These are phyloP conservation scores for Clarias fuscus DNA, from an alignment of 2,797 vertebrate genomes.

Conservation along the genomic window DNA sequence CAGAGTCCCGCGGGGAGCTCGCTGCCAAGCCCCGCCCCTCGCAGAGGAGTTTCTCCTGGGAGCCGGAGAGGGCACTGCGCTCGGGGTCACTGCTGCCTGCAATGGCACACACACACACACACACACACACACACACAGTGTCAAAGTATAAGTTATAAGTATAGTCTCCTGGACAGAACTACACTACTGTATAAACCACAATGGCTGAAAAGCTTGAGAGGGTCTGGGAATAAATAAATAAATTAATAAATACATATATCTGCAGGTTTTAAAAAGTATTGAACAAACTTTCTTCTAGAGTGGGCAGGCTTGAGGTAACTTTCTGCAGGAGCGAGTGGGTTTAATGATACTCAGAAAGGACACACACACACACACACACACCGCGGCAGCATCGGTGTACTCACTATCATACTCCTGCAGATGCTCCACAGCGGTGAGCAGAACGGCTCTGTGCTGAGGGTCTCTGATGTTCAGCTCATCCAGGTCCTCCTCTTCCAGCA, in stretches of 20 bases:
- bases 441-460: constrained; percentile 91
- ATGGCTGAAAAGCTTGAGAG: neutral
- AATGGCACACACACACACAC: constrained; percentile 25
- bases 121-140: constrained; percentile 10
- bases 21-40: constrained; percentile 83
- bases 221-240: neutral
- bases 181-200: neutral
- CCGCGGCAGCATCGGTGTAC: constrained; percentile 55
- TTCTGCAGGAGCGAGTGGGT: neutral
- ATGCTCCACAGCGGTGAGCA: constrained; percentile 93
- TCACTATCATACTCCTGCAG: constrained; percentile 97
- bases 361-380: neutral
- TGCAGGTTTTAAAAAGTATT: neutral
- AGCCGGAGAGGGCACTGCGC: constrained; percentile 81
- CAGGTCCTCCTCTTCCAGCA: constrained; percentile 96
- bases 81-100: constrained; percentile 93
- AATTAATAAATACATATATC: too few relatives aligned
- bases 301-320: neutral
- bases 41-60: constrained; percentile 93
- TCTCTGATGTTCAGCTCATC: constrained; percentile 95
- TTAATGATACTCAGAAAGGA: neutral
- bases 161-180: neutral
- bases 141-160: neutral
- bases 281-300: neutral
- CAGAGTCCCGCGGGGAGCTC: constrained; percentile 94